Percentiles rank a stretch among this genome's conserved stretches.
Conservation (phyloP, 2,888 invertebrate species). For the Stenodera caucasica region DNA sequence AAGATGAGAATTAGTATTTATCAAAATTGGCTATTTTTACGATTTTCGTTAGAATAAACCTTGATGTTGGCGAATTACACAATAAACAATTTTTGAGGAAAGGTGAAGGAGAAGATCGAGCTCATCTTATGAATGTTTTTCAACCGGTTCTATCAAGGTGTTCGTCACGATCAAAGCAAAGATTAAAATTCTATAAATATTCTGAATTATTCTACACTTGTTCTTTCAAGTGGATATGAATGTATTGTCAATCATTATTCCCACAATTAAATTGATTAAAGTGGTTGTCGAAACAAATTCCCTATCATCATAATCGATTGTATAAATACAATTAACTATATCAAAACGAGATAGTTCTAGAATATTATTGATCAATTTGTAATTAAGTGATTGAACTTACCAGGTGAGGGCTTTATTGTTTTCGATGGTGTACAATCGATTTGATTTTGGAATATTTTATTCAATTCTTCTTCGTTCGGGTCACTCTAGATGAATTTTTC, state of each 20-base stretch:
- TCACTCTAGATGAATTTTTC: constrained; percentile 54
- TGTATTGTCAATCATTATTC: too few species aligned
- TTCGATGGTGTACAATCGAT: constrained; percentile 59
- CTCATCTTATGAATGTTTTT: not conserved
- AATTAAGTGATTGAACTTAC: constrained; percentile 53
- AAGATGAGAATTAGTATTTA: too few species aligned
- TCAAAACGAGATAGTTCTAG: not conserved
- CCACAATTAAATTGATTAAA: not conserved
- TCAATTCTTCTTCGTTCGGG: constrained; percentile 64
- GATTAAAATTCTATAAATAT: too few species aligned
- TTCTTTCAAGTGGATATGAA: too few species aligned
- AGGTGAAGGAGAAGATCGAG: not conserved
- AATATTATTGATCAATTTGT: not conserved
- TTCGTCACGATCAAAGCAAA: too few species aligned
- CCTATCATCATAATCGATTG: not conserved
- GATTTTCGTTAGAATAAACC: too few species aligned
- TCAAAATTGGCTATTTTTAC: too few species aligned
- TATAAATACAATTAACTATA: not conserved
- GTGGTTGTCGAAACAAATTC: not conserved
- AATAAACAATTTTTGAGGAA: too few species aligned
- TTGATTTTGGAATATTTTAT: constrained; percentile 56
- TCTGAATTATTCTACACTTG: too few species aligned
- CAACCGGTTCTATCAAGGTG: not conserved
- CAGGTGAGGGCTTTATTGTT: constrained; percentile 69
- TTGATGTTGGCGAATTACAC: too few species aligned